A percentile compares a stretch with the other conserved stretches of the same genome.
Evolutionary conservation across 2,888 invertebrate genomes (phyloP).

Genomic region (Drosophila picticornis): DNA sequence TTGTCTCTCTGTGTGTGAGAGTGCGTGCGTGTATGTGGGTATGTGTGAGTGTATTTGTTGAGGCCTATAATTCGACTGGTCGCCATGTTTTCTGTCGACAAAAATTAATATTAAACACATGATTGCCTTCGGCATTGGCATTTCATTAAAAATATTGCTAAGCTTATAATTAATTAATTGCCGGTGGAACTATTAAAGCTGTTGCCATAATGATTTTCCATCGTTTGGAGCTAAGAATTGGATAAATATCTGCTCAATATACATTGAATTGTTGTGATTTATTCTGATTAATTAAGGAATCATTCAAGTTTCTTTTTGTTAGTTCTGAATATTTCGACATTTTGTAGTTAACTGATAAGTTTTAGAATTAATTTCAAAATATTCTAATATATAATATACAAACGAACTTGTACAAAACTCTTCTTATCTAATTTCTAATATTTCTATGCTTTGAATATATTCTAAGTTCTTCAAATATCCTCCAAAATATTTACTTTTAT

Average conservation of each 20-base stretch:
- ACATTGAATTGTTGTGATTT: neutral
- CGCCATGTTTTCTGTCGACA: constrained; percentile 74
- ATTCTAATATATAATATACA: neutral
- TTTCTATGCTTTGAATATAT: neutral
- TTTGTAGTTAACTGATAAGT: neutral
- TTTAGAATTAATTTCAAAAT: neutral
- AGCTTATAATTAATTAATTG: constrained; percentile 78
- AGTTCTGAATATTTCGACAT: neutral
- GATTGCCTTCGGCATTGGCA: constrained; percentile 77
- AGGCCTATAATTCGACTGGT: constrained; percentile 51
- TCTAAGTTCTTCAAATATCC: neutral
- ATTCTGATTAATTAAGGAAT: neutral
- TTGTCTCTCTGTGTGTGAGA: constrained; percentile 1
- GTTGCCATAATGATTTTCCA: constrained; percentile 30
- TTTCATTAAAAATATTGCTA: constrained; percentile 82
- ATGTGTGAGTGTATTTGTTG: constrained; percentile 22
- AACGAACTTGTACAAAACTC: neutral
- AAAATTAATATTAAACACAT: constrained; percentile 82
- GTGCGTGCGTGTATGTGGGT: neutral
- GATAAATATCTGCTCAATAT: neutral
- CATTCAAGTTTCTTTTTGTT: neutral
- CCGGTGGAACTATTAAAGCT: constrained; percentile 50
- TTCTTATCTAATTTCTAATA: neutral
- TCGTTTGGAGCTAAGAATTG: neutral
- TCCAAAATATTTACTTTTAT: neutral